phyloP scores from a whole-genome alignment of 2,888 invertebrate genomes.

The Zaprionus bogoriensis region DNA sequence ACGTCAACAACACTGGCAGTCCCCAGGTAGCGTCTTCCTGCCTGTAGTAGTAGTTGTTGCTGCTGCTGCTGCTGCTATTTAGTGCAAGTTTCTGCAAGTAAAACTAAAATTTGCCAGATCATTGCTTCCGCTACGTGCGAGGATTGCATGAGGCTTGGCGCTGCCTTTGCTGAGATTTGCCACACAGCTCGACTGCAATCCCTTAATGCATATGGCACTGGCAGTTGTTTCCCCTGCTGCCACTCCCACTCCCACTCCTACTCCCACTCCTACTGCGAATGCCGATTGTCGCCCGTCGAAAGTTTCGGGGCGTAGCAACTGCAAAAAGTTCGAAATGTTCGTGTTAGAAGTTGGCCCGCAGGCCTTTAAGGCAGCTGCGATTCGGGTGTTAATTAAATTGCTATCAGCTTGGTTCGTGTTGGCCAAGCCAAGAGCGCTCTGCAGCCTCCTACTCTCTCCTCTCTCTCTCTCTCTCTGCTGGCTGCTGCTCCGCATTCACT shows the following conservation, averaged over 20 bases:
- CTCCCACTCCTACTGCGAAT: too few species aligned
- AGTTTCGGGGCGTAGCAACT: slow-evolving; percentile 20
- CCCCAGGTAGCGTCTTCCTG: slow-evolving; percentile 16
- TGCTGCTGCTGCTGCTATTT: slow-evolving; percentile 61
- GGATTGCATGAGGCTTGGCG: slow-evolving; percentile 52
- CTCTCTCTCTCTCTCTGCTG: not conserved
- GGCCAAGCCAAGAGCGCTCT: too few species aligned
- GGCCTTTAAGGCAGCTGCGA: slow-evolving; percentile 40
- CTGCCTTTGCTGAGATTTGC: slow-evolving; percentile 50
- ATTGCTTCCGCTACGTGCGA: slow-evolving; percentile 74
- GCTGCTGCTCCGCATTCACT: slow-evolving; percentile 8
- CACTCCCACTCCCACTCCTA: too few species aligned
- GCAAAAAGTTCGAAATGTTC: too few species aligned
- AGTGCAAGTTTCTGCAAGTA: slow-evolving; percentile 67
- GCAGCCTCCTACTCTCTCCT: not conserved
- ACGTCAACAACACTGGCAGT: slow-evolving; percentile 69
- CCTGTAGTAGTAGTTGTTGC: slow-evolving; percentile 47
- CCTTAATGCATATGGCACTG: slow-evolving; percentile 60
- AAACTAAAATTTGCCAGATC: slow-evolving; percentile 76
- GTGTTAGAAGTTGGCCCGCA: slow-evolving; percentile 12
- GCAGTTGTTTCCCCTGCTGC: not conserved
- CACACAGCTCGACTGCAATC: slow-evolving; percentile 50
- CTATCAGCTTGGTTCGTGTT: slow-evolving; percentile 33
- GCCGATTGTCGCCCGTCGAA: slow-evolving; percentile 58
- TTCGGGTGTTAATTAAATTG: slow-evolving; percentile 69